Conservation (phyloP, 2,888 invertebrate species). For the Theretra japonica region DNA sequence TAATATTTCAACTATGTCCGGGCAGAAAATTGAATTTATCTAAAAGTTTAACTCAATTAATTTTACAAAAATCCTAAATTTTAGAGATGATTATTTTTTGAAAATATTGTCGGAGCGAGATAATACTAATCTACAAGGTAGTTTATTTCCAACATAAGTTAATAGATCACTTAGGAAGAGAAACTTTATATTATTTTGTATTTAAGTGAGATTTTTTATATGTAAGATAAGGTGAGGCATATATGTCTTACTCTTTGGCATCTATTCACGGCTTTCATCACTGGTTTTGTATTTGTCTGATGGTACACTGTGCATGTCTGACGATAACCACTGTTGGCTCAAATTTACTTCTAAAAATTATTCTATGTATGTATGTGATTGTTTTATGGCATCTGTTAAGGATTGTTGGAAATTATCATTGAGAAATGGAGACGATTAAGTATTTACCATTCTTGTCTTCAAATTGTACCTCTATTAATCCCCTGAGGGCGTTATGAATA, state of each 20-base stretch:
- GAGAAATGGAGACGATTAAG: neutral
- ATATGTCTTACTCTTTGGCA: neutral
- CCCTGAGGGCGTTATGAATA: too few species aligned
- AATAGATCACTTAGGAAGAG: too few species aligned
- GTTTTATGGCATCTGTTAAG: neutral
- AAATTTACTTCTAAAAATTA: neutral
- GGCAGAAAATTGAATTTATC: neutral
- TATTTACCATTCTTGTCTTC: too few species aligned
- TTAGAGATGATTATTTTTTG: neutral
- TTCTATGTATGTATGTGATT: neutral
- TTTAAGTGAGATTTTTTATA: neutral
- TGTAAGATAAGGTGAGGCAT: neutral
- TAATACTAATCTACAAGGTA: neutral
- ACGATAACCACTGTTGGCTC: slow-evolving; percentile 19
- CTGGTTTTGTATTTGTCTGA: neutral
- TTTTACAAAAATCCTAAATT: neutral
- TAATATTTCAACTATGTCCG: too few species aligned
- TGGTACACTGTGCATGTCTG: neutral
- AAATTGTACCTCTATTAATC: too few species aligned
- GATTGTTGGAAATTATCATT: slow-evolving; percentile 7
- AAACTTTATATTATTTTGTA: too few species aligned
- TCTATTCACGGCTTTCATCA: neutral
- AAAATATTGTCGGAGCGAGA: neutral
- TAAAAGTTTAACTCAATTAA: neutral
- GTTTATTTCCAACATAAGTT: too few species aligned